A percentile compares a stretch with the other conserved stretches of the same genome.
These are phyloP conservation scores for Chaetodon auriga DNA, from an alignment of 2,113 vertebrate genomes.

Conservation along the genomic window DNA sequence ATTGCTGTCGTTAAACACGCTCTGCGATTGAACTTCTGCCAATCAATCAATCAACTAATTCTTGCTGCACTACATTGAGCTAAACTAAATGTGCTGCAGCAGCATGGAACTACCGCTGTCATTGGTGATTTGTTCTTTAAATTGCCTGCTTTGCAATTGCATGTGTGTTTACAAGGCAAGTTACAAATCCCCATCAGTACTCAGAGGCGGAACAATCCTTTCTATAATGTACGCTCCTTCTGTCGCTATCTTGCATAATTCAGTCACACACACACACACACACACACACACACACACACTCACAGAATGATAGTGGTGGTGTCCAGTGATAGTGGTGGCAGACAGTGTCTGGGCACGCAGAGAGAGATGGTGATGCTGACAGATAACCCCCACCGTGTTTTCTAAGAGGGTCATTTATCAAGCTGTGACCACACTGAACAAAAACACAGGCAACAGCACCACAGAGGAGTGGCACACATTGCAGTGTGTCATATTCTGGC, in stretches of 20 bases:
- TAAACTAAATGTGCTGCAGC: background rate
- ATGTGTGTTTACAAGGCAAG: constrained; percentile 29
- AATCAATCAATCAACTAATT: constrained; percentile 3
- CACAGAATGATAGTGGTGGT: constrained; percentile 30
- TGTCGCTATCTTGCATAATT: constrained; percentile 63
- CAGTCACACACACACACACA: constrained; percentile 38
- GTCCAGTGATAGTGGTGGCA: constrained; percentile 59
- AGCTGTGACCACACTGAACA: constrained; percentile 68
- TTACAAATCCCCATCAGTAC: constrained; percentile 11
- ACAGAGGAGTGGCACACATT: constrained; percentile 7
- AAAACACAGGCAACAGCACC: constrained; percentile 35
- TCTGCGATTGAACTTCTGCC: background rate
- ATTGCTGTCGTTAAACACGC: background rate
- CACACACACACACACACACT: background rate
- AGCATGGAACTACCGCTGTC: background rate
- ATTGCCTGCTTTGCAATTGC: background rate
- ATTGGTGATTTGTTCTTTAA: background rate
- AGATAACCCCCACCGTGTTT: constrained; percentile 73
- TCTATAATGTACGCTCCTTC: constrained; percentile 23
- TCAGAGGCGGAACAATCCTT: background rate
- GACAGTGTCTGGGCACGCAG: constrained; percentile 59
- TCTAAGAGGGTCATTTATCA: constrained; percentile 81
- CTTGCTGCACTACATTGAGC: background rate
- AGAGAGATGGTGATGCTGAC: constrained; percentile 65
- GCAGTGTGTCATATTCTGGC: constrained; percentile 17